These are phyloP conservation scores for Cistogaster globosa DNA, from an alignment of 2,888 invertebrate genomes.

Conservation along the genomic window DNA sequence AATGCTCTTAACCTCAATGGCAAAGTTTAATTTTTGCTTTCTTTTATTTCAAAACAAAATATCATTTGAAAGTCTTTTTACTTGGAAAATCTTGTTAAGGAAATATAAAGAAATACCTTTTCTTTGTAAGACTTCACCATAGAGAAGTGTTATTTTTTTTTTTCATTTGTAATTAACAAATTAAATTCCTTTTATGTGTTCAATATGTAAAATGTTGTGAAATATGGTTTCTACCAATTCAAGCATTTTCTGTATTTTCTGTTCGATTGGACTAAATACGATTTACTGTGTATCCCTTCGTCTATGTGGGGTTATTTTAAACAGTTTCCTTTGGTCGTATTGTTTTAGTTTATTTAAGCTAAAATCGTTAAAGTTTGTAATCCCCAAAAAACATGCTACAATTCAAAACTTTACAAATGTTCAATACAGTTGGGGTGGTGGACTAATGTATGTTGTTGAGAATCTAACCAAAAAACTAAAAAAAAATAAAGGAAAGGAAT, in stretches of 20 bases:
- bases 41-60: neutral
- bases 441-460: neutral
- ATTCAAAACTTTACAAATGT: conserved; percentile 23
- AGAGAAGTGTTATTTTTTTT: neutral
- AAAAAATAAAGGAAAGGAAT: neutral
- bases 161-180: neutral
- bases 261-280: neutral
- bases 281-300: neutral
- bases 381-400: conserved; percentile 52
- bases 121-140: conserved; percentile 11
- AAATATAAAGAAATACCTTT: neutral
- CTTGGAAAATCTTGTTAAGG: neutral
- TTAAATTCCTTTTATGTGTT: conserved; percentile 11
- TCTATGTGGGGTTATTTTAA: conserved; percentile 26
- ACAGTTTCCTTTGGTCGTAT: conserved; percentile 10
- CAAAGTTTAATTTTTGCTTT: neutral
- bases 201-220: conserved; percentile 17
- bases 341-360: conserved; percentile 49
- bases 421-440: neutral
- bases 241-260: conserved; percentile 17
- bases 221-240: conserved; percentile 22
- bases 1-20: neutral
- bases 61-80: neutral
- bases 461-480: neutral
- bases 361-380: conserved; percentile 39